Evolutionary conservation across 1,140 invertebrate species (phyloP).

Genomic region (Hyposmocoma kahamanoa): DNA sequence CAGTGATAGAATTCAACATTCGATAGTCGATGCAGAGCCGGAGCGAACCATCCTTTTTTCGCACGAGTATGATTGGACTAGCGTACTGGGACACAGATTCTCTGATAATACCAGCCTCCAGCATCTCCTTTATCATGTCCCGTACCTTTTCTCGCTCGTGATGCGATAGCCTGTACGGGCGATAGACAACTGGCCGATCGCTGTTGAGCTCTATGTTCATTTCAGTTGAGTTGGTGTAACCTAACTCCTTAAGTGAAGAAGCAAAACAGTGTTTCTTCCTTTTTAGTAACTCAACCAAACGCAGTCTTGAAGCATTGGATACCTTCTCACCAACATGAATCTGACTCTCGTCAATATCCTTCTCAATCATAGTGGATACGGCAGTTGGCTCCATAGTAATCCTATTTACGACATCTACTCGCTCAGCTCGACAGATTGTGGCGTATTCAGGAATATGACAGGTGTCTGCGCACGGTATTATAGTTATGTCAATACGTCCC

Average conservation of each 20-base stretch:
- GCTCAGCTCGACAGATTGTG: not conserved
- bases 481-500: not conserved
- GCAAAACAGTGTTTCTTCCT: slow-evolving; percentile 23
- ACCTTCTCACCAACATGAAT: not conserved
- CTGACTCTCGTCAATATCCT: not conserved
- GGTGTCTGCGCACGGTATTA: not conserved
- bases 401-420: not conserved
- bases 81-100: slow-evolving; percentile 26
- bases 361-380: not conserved
- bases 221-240: slow-evolving; percentile 7
- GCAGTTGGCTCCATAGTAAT: not conserved
- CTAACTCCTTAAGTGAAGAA: slow-evolving; percentile 15
- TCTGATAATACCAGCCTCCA: slow-evolving; percentile 32
- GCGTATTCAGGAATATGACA: not conserved
- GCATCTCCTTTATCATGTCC: not conserved
- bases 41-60: slow-evolving; percentile 17
- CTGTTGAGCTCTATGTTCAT: slow-evolving; percentile 21
- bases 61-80: slow-evolving; percentile 13
- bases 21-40: slow-evolving; percentile 2
- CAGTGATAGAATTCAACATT: slow-evolving; percentile 5
- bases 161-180: slow-evolving; percentile 12
- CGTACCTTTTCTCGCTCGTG: not conserved
- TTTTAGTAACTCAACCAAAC: slow-evolving; percentile 1
- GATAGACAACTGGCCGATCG: slow-evolving; percentile 17
- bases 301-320: not conserved